Percentiles rank a stretch among this genome's conserved stretches.
Evolutionary conservation across 2,797 vertebrate genomes (phyloP).

Genomic region (Acridotheres tristis): DNA sequence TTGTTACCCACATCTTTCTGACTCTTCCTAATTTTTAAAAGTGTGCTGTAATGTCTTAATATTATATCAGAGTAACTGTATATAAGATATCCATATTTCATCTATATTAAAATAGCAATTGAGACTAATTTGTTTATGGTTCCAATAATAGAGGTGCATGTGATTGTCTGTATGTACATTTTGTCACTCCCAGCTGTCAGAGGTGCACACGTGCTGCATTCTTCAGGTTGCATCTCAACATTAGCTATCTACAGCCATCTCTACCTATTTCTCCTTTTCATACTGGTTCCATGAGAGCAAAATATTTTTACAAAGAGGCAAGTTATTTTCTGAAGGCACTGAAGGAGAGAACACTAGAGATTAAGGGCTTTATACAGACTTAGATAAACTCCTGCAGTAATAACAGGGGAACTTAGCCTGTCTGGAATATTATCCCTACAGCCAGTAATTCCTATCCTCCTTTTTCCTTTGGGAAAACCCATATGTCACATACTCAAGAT

Average conservation of each 20-base stretch:
- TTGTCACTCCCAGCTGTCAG: neutral
- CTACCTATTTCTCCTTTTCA: neutral
- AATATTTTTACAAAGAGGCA: neutral
- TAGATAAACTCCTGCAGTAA: neutral
- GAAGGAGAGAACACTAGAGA: neutral
- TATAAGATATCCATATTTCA: neutral
- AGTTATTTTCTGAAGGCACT: neutral
- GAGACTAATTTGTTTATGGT: neutral
- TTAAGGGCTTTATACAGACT: neutral
- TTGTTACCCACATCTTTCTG: neutral
- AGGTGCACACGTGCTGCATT: neutral
- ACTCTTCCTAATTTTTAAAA: neutral
- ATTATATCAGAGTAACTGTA: neutral
- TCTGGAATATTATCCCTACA: neutral
- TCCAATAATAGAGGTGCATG: neutral
- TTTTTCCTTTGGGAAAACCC: constrained; percentile 3
- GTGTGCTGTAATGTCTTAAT: neutral
- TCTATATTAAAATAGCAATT: neutral
- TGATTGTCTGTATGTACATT: neutral
- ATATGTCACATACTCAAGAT: neutral
- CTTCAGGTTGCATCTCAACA: neutral
- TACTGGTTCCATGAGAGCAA: neutral
- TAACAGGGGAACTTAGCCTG: neutral
- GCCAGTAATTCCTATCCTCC: neutral
- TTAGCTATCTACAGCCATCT: neutral